Conservation (phyloP, 2,888 invertebrate species). For the Sphecodes monilicornis region DNA sequence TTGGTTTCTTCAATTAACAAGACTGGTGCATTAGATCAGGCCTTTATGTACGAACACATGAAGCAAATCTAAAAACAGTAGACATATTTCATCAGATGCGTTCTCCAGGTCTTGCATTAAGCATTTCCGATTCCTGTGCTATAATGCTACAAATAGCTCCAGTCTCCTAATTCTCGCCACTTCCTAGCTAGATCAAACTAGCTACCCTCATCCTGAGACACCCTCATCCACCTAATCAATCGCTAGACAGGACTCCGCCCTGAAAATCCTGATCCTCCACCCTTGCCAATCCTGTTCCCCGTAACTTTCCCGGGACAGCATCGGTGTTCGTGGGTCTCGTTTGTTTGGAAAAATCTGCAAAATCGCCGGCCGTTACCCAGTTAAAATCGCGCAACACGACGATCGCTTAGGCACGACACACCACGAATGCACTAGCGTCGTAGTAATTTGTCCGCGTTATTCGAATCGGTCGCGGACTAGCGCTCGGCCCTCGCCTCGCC, state of each 20-base stretch:
- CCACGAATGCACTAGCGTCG: constrained; percentile 76
- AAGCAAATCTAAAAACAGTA: neutral
- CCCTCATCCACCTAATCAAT: neutral
- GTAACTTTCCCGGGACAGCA: constrained; percentile 41
- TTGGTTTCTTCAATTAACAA: too few species aligned
- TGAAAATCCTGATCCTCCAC: neutral
- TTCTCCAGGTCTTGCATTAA: neutral
- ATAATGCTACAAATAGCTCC: neutral
- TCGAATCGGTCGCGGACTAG: constrained; percentile 76
- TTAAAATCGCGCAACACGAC: constrained; percentile 68
- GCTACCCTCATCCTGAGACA: neutral
- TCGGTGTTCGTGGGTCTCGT: constrained; percentile 34
- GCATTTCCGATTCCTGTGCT: neutral
- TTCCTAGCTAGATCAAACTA: neutral
- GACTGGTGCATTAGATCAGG: neutral
- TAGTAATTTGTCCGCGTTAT: constrained; percentile 82
- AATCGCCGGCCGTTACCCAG: constrained; percentile 69
- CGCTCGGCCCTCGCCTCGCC: constrained; percentile 2
- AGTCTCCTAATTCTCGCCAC: too few species aligned
- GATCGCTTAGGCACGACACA: constrained; percentile 73
- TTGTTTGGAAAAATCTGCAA: constrained; percentile 67
- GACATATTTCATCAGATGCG: neutral
- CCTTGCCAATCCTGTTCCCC: neutral
- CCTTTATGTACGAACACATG: neutral
- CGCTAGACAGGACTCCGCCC: neutral